These are phyloP conservation scores for rabbit (Oryctolagus cuniculus) DNA, from an alignment of 2,113 vertebrate genomes.

Conservation along the genomic window DNA sequence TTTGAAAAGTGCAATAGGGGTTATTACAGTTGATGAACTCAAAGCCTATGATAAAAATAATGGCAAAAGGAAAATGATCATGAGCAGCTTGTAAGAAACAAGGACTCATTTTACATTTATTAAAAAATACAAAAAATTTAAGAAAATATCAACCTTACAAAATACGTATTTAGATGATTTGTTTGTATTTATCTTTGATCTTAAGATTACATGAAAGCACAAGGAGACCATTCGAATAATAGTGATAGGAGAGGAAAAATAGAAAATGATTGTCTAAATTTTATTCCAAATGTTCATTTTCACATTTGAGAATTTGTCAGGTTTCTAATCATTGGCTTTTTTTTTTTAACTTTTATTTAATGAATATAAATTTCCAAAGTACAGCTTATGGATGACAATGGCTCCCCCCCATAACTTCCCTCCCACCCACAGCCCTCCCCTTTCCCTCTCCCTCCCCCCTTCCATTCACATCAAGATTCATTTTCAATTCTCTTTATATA, in stretches of 20 bases:
- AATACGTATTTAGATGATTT: background rate
- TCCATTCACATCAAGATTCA: too few species aligned
- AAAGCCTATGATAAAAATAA: background rate
- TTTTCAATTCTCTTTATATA: too few species aligned
- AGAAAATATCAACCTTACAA: background rate
- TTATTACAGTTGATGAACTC: background rate
- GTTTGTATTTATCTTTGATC: background rate
- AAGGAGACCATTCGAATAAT: background rate
- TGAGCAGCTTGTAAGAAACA: background rate
- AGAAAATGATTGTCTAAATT: background rate
- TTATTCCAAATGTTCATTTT: background rate
- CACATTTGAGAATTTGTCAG: background rate
- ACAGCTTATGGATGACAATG: too few species aligned
- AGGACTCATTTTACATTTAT: conserved; percentile 25
- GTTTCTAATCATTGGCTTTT: background rate
- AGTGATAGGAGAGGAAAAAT: background rate
- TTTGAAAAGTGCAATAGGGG: background rate
- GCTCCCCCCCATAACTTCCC: too few species aligned
- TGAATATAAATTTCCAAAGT: too few species aligned
- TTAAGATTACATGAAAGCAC: background rate
- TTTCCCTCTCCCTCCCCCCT: too few species aligned
- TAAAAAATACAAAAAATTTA: background rate
- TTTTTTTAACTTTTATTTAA: too few species aligned
- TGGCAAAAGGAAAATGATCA: background rate
- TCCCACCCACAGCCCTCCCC: too few species aligned